Conservation (phyloP, 2,888 invertebrate genomes). For the Serripes groenlandicus region DNA sequence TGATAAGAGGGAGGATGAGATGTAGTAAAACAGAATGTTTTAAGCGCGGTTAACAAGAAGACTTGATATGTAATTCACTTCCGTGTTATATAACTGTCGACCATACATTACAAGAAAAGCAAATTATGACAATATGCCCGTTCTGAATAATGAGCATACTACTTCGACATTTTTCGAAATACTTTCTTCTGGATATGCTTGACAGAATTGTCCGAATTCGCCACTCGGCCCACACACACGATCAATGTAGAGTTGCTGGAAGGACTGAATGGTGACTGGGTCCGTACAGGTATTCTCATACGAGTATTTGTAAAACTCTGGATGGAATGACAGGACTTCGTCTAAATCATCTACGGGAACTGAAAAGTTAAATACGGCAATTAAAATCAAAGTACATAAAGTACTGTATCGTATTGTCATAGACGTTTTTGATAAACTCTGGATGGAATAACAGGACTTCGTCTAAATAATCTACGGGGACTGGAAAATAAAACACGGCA, state of each 20-base stretch:
- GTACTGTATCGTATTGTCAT: not conserved
- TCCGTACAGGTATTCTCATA: not conserved
- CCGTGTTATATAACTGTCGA: too few relatives aligned
- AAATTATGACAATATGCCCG: too few relatives aligned
- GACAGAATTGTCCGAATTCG: slow-evolving; percentile 1
- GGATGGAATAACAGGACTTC: not conserved
- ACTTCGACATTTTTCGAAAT: slow-evolving; percentile 19
- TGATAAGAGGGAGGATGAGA: too few relatives aligned
- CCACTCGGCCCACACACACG: not conserved
- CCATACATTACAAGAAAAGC: too few relatives aligned
- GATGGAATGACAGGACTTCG: not conserved
- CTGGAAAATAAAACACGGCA: not conserved
- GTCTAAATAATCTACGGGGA: not conserved
- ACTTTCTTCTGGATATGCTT: not conserved
- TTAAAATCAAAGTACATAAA: not conserved
- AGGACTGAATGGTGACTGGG: not conserved
- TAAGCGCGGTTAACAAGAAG: too few relatives aligned
- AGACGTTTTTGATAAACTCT: not conserved
- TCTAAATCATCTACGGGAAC: not conserved
- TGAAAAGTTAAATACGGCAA: not conserved
- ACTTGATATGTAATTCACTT: too few relatives aligned
- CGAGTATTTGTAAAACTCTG: not conserved
- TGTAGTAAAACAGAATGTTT: too few relatives aligned
- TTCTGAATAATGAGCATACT: too few relatives aligned
- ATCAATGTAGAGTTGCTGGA: not conserved